These are phyloP conservation scores for Coryphaenoides rupestris DNA, from an alignment of 2,113 vertebrate genomes.

Conservation along the genomic window DNA sequence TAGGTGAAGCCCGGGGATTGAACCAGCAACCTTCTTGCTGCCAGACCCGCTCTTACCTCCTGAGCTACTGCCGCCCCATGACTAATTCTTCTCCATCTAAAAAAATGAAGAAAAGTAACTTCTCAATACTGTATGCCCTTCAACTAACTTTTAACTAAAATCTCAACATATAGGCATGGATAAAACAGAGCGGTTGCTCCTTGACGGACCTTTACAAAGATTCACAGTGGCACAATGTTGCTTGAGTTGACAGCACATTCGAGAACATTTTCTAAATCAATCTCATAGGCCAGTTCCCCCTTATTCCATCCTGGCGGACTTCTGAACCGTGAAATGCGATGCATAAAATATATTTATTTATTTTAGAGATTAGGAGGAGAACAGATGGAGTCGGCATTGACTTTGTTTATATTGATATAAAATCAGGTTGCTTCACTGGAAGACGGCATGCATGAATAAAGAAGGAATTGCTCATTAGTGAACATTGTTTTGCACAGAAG, in stretches of 20 bases:
- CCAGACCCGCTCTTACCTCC: too few species aligned
- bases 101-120: too few species aligned
- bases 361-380: constrained; percentile 64
- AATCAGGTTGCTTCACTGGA: constrained; percentile 56
- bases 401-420: constrained; percentile 58
- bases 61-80: too few species aligned
- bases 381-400: constrained; percentile 50
- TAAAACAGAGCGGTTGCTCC: too few species aligned
- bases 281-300: constrained; percentile 28
- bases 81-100: too few species aligned
- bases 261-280: constrained; percentile 25
- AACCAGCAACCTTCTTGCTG: too few species aligned
- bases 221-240: constrained; percentile 11
- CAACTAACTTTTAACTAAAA: too few species aligned
- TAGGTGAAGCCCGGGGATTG: too few species aligned
- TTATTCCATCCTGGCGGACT: constrained; percentile 46
- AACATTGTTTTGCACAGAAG: constrained; percentile 12
- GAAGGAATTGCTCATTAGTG: constrained; percentile 30
- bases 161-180: too few species aligned
- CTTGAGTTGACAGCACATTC: constrained; percentile 23
- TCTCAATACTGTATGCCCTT: too few species aligned
- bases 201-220: too few species aligned
- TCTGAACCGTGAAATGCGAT: constrained; percentile 62
- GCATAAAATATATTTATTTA: constrained; percentile 52
- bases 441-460: constrained; percentile 42